phyloP scores from a whole-genome alignment of 2,888 invertebrate species.

The Callimorpha dominula region DNA sequence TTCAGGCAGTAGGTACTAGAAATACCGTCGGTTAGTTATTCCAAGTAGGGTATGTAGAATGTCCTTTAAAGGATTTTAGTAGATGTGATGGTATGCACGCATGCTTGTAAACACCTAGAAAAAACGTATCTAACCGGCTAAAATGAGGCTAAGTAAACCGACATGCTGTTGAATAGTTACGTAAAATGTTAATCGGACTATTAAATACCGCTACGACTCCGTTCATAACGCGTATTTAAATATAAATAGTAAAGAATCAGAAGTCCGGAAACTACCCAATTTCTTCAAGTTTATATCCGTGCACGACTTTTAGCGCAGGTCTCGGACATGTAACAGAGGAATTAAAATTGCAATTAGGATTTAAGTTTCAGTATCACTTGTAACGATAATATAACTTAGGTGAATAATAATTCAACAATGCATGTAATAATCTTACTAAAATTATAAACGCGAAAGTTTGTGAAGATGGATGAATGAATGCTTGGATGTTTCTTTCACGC shows the following conservation, averaged over 20 bases:
- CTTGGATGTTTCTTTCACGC: too few species aligned
- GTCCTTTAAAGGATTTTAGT: not conserved
- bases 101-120: not conserved
- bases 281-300: not conserved
- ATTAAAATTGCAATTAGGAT: not conserved
- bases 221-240: not conserved
- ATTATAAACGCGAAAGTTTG: not conserved
- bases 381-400: not conserved
- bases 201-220: not conserved
- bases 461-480: not conserved
- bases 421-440: not conserved
- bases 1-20: not conserved
- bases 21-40: not conserved
- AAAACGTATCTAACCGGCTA: not conserved
- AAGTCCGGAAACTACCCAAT: not conserved
- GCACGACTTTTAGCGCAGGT: too few species aligned
- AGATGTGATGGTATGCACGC: not conserved
- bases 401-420: not conserved
- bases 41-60: not conserved
- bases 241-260: not conserved
- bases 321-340: too few species aligned
- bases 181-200: not conserved
- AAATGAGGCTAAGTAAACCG: not conserved
- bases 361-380: not conserved
- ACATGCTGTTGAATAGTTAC: not conserved